A percentile compares a stretch with the other conserved stretches of the same genome.
phyloP scores from a whole-genome alignment of 1,140 invertebrate species.

The Pectinophora gossypiella region DNA sequence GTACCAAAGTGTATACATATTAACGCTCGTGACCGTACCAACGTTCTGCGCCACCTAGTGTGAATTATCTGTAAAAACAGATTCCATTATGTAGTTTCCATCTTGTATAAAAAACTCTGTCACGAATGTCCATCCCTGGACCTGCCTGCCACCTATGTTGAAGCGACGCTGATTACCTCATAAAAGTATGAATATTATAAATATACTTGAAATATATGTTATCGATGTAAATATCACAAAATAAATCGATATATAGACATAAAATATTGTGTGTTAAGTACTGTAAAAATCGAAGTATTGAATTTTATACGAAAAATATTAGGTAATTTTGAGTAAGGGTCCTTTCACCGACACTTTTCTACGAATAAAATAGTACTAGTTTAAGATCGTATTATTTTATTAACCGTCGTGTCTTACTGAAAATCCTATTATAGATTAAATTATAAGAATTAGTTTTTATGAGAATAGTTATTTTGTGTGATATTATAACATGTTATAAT shows the following conservation, averaged over 20 bases:
- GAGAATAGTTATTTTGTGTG: neutral
- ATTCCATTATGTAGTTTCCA: too few relatives aligned
- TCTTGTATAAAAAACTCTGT: too few relatives aligned
- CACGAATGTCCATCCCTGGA: too few relatives aligned
- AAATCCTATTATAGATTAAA: neutral
- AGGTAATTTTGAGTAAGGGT: conserved; percentile 8
- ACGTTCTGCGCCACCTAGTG: too few relatives aligned
- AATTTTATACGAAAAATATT: conserved; percentile 40
- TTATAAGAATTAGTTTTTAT: neutral
- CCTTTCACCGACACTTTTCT: neutral
- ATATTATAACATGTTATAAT: conserved; percentile 1
- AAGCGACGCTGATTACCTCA: neutral
- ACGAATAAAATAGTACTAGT: too few relatives aligned
- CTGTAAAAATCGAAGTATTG: conserved; percentile 34
- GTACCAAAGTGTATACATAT: too few relatives aligned
- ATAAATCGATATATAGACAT: neutral
- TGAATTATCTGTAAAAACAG: too few relatives aligned
- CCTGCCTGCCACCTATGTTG: too few relatives aligned
- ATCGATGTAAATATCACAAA: neutral
- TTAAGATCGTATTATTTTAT: too few relatives aligned
- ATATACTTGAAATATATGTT: neutral
- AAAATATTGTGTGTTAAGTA: neutral
- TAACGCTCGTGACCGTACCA: too few relatives aligned
- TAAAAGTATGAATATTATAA: neutral
- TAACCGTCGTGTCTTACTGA: too few relatives aligned